phyloP scores from a whole-genome alignment of 2,797 vertebrate species.

The Neoniphon sammara region DNA sequence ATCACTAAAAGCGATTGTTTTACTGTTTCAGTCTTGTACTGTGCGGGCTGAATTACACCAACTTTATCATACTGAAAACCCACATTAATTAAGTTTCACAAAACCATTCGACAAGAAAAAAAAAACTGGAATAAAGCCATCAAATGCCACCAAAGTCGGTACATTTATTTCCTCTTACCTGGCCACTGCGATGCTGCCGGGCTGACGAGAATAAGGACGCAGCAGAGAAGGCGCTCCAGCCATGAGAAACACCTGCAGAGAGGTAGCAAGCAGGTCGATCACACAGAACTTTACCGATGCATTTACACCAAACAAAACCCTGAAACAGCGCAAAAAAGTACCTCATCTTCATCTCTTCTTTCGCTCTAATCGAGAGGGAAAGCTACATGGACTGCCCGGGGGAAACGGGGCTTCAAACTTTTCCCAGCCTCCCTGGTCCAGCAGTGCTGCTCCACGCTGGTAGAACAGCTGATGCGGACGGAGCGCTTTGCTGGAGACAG shows the following conservation, averaged over 20 bases:
- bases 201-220: conserved; percentile 69
- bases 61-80: not conserved
- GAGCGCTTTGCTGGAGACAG: conserved; percentile 33
- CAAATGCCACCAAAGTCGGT: not conserved
- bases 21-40: too few species aligned
- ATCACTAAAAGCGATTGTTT: too few species aligned
- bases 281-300: conserved; percentile 16
- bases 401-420: conserved; percentile 6
- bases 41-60: too few species aligned
- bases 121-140: not conserved
- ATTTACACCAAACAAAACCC: not conserved
- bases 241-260: conserved; percentile 81
- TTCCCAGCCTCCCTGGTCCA: conserved; percentile 36
- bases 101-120: not conserved
- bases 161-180: conserved; percentile 74
- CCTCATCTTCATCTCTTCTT: conserved; percentile 78
- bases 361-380: conserved; percentile 12
- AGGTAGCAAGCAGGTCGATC: conserved; percentile 36
- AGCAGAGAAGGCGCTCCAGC: conserved; percentile 73
- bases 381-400: conserved; percentile 61
- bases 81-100: not conserved
- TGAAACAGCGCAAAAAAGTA: conserved; percentile 39
- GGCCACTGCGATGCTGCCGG: conserved; percentile 72
- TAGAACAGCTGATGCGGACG: conserved; percentile 81
- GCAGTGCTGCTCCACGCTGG: conserved; percentile 34